A percentile compares a stretch with the other conserved stretches of the same genome.
These are phyloP conservation scores for Acanthaster planci DNA, from an alignment of 35 echinoderm and acorn worm genomes.

Conservation along the genomic window DNA sequence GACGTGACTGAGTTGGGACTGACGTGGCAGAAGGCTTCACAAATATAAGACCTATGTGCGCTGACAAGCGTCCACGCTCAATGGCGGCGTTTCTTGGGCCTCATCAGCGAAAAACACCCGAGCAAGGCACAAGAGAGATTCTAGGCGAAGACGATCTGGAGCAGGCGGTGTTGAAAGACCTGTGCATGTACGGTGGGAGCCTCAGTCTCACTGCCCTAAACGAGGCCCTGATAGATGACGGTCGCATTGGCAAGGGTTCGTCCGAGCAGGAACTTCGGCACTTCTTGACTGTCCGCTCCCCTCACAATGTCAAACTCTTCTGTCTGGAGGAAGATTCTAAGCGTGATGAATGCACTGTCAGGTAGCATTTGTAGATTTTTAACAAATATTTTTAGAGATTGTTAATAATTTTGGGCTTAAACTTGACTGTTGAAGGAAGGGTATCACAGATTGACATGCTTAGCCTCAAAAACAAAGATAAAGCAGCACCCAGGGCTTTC, in stretches of 20 bases:
- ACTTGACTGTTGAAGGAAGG: background rate
- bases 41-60: no score
- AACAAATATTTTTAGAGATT: background rate
- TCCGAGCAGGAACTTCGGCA: background rate
- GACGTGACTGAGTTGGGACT: no score
- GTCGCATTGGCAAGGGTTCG: background rate
- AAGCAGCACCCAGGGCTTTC: background rate
- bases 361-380: background rate
- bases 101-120: no score
- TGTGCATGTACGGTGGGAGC: background rate
- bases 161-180: background rate
- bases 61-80: no score
- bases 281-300: background rate
- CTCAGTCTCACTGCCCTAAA: background rate
- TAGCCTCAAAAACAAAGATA: background rate
- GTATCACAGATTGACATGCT: background rate
- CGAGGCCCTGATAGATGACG: background rate
- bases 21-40: no score
- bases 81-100: no score
- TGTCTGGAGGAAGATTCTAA: background rate
- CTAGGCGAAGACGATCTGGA: background rate
- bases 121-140: no score
- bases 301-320: conserved; percentile 7
- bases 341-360: background rate
- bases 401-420: background rate